A percentile compares a stretch with the other conserved stretches of the same genome.
phyloP scores from a whole-genome alignment of 2,797 vertebrate species.

The Pangasius djambal region DNA sequence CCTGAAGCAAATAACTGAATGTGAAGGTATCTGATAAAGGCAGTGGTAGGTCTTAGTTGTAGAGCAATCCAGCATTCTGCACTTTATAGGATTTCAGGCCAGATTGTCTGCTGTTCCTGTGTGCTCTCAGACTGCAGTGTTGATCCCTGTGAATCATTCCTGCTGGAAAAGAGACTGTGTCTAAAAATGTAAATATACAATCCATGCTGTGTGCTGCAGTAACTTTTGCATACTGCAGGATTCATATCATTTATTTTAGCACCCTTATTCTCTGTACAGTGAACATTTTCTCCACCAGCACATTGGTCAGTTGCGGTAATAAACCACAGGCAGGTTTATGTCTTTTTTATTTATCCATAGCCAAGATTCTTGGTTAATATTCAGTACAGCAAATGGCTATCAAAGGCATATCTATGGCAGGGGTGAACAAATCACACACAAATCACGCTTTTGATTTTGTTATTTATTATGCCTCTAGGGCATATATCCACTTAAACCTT shows the following conservation, averaged over 20 bases:
- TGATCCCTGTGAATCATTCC: slow-evolving; percentile 41
- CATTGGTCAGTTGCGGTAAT: neutral
- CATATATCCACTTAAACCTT: too few species aligned
- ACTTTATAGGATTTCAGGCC: neutral
- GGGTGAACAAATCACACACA: neutral
- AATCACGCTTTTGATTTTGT: neutral
- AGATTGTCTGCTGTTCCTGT: slow-evolving; percentile 35
- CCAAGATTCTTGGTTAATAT: neutral
- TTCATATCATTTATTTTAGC: slow-evolving; percentile 25
- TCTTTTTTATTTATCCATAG: neutral
- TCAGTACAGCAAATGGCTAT: neutral
- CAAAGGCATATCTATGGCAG: neutral
- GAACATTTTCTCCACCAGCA: neutral
- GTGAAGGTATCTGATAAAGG: slow-evolving; percentile 22
- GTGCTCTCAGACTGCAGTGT: slow-evolving; percentile 28
- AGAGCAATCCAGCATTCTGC: neutral
- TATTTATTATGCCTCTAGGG: neutral
- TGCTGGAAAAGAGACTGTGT: slow-evolving; percentile 29
- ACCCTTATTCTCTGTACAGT: neutral
- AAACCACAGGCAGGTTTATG: neutral
- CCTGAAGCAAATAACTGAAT: neutral
- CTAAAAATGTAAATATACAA: slow-evolving; percentile 38
- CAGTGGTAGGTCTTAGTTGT: neutral
- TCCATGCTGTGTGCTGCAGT: slow-evolving; percentile 12
- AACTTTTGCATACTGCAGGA: slow-evolving; percentile 31